Evolutionary conservation across 2,888 invertebrate species (phyloP).

Genomic region (Pachliopta kotzebuea): DNA sequence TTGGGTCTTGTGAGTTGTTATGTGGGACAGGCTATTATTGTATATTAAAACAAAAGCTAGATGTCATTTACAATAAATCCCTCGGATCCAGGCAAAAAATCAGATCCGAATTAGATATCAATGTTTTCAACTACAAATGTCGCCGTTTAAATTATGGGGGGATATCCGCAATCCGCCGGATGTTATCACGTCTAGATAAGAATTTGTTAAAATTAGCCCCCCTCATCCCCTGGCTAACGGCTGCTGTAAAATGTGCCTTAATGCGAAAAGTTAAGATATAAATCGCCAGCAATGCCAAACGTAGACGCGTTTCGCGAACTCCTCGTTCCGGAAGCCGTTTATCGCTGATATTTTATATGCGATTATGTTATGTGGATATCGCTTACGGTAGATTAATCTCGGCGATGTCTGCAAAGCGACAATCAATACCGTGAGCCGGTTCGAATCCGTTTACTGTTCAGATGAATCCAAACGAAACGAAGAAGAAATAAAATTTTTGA

Average conservation of each 20-base stretch:
- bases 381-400: slow-evolving; percentile 52
- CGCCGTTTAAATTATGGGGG: slow-evolving; percentile 51
- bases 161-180: slow-evolving; percentile 43
- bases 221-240: slow-evolving; percentile 34
- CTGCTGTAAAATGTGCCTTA: slow-evolving; percentile 22
- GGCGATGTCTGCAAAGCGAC: slow-evolving; percentile 20
- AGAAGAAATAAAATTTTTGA: no score
- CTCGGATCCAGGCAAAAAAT: background rate
- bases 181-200: slow-evolving; percentile 40
- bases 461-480: no score
- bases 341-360: slow-evolving; percentile 52
- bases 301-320: slow-evolving; percentile 31
- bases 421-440: no score
- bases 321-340: slow-evolving; percentile 46
- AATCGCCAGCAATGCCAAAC: slow-evolving; percentile 10
- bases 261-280: slow-evolving; percentile 18
- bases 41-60: no score
- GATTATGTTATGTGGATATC: slow-evolving; percentile 39
- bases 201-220: slow-evolving; percentile 51
- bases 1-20: no score
- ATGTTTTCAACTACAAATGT: slow-evolving; percentile 42
- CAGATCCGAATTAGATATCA: slow-evolving; percentile 37
- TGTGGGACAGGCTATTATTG: no score
- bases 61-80: no score
- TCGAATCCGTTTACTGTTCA: no score